Evolutionary conservation across 2,888 invertebrate genomes (phyloP).

Genomic region (Eustalomyia histrio): DNA sequence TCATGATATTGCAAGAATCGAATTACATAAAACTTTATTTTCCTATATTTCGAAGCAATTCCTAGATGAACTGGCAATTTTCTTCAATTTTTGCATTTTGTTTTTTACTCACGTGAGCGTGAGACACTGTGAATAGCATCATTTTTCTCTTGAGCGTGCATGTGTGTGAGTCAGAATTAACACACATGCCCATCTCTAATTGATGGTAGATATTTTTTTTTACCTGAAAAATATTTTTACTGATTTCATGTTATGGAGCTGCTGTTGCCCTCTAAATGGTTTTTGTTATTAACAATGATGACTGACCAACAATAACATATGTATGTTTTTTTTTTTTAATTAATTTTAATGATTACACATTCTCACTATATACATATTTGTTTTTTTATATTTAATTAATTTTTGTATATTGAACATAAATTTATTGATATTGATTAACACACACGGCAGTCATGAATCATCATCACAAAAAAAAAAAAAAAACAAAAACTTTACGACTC

Average conservation of each 20-base stretch:
- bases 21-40: no score
- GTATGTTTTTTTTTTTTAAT: no score
- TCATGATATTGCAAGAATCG: no score
- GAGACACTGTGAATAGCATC: no score
- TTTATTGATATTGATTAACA: slow-evolving; percentile 34
- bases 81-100: slow-evolving; percentile 6
- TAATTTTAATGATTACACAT: slow-evolving; percentile 45
- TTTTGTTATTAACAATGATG: slow-evolving; percentile 25
- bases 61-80: no score
- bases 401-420: slow-evolving; percentile 34
- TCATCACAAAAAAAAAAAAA: slow-evolving; percentile 34
- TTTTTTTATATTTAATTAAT: not conserved
- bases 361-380: slow-evolving; percentile 4
- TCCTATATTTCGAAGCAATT: no score
- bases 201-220: slow-evolving; percentile 28
- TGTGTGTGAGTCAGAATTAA: no score
- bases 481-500: slow-evolving; percentile 1
- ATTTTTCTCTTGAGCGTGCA: no score
- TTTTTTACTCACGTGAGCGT: no score
- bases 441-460: slow-evolving; percentile 49
- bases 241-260: slow-evolving; percentile 65
- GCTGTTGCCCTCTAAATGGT: slow-evolving; percentile 8
- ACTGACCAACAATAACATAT: slow-evolving; percentile 29
- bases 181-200: no score
- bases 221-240: slow-evolving; percentile 70